A percentile compares a stretch with the other conserved stretches of the same genome.
Conservation (phyloP, 2,113 vertebrate genomes). For the Myanophis thanlyinensis region DNA sequence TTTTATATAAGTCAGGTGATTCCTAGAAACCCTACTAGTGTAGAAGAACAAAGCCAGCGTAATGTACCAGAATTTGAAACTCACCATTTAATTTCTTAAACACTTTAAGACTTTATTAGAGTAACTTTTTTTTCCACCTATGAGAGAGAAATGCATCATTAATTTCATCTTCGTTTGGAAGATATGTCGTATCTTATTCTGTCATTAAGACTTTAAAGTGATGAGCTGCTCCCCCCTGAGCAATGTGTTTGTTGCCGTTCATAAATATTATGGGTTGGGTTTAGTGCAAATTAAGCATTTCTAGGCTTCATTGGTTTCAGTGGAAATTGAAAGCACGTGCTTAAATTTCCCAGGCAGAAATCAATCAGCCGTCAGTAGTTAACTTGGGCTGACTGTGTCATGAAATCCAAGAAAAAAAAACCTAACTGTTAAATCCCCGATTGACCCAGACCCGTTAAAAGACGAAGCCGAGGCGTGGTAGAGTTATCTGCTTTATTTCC, state of each 20-base stretch:
- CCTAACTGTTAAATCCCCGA: no score
- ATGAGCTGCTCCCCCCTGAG: not conserved
- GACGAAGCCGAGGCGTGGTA: no score
- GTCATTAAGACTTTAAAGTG: not conserved
- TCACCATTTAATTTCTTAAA: conserved; percentile 51
- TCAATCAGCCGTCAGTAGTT: not conserved
- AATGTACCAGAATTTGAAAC: conserved; percentile 15
- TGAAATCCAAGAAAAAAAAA: not conserved
- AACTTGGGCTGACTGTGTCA: not conserved
- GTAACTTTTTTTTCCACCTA: conserved; percentile 15
- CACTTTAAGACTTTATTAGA: not conserved
- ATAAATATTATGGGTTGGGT: not conserved
- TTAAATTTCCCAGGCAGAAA: not conserved
- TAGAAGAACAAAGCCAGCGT: conserved; percentile 43
- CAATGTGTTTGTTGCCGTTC: not conserved
- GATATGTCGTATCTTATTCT: not conserved
- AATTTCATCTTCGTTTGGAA: not conserved
- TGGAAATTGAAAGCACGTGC: not conserved
- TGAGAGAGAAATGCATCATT: not conserved
- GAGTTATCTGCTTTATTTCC: no score
- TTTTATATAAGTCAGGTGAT: conserved; percentile 42
- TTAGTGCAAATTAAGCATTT: not conserved
- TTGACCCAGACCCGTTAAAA: no score
- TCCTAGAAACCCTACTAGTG: conserved; percentile 29
- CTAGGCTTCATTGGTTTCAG: not conserved